Base-by-base conservation (phyloP, 2,888 invertebrate species). In the Cephus pulcher region DNA sequence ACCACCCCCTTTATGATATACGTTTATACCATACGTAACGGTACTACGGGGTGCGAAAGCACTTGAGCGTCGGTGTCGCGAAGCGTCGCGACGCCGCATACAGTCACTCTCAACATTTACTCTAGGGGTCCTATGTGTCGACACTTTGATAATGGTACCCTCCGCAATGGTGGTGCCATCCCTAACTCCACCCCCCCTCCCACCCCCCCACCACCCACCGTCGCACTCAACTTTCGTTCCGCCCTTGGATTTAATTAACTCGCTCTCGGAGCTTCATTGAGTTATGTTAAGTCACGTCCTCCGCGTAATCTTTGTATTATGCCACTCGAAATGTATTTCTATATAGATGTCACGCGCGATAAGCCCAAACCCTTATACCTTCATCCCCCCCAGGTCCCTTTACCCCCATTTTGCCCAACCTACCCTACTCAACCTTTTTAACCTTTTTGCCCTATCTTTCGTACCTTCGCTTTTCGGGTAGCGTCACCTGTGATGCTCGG, bases 231-330 rank as follows among this genome's bases (percentile, higher is more conserved):
- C 76, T 75, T 79, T 78, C 68, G 75, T 40, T 75, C 80, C 80
- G 74, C 79, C 83, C 84, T 82, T 80, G 82, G 84, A 88, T 86
- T 87, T 87, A 87, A 89, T 89, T 89, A 89, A 88, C 87, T 87
- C 81, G 83, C 82, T 84, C 83, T 81, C 56, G 56, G 84, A 86
- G 86, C 84, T 86, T 86, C 86, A 89, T 89, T 84, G 86, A 88
- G 86, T 87, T 88, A 86, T 85, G 86, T 87, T 85, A 87, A 88
- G 87, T 87, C 88, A 87, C 88, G 87, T 87, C 79, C 81, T 84
- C 81, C 79, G 80, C 82, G 85, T 86, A 88, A 88, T 89, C 89
- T 88, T 87, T 86, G 88, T 84, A 86, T 86, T 86, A 86, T 84
- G 82, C 84, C 82, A 84, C 85, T 87, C 83, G 81, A 86, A 86